Conservation (phyloP, 2,888 invertebrate species). For the Anorthoa munda region DNA sequence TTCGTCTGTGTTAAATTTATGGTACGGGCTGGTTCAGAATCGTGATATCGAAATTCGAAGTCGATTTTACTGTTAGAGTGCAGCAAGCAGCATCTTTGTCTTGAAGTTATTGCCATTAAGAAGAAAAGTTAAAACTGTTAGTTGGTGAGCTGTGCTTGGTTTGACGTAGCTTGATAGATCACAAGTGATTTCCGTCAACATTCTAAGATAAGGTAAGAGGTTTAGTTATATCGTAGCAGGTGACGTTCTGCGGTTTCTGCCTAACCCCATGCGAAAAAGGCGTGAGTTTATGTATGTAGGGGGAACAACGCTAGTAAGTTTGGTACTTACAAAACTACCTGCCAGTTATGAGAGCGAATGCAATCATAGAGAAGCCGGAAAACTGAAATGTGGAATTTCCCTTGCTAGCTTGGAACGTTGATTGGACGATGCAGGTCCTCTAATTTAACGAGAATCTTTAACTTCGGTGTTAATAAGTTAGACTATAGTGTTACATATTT, state of each 20-base stretch:
- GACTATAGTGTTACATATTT: not conserved
- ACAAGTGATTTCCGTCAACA: not conserved
- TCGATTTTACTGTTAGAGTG: not conserved
- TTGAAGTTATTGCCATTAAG: not conserved
- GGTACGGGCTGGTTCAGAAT: not conserved
- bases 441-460: not conserved
- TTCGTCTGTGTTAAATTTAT: constrained; percentile 5
- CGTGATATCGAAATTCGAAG: not conserved
- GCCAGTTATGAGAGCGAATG: too few relatives aligned
- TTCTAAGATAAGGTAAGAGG: too few relatives aligned
- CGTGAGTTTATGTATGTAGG: too few relatives aligned
- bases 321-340: too few relatives aligned
- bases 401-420: too few relatives aligned
- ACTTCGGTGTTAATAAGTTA: not conserved
- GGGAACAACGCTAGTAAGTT: too few relatives aligned
- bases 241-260: too few relatives aligned
- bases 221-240: too few relatives aligned
- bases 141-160: not conserved
- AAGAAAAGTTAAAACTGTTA: not conserved
- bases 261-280: too few relatives aligned
- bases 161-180: not conserved
- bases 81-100: not conserved
- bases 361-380: too few relatives aligned
- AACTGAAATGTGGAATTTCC: too few relatives aligned
- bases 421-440: too few relatives aligned